Base-by-base conservation (phyloP, 2,113 vertebrate species). In the Turdus rufiventris region DNA sequence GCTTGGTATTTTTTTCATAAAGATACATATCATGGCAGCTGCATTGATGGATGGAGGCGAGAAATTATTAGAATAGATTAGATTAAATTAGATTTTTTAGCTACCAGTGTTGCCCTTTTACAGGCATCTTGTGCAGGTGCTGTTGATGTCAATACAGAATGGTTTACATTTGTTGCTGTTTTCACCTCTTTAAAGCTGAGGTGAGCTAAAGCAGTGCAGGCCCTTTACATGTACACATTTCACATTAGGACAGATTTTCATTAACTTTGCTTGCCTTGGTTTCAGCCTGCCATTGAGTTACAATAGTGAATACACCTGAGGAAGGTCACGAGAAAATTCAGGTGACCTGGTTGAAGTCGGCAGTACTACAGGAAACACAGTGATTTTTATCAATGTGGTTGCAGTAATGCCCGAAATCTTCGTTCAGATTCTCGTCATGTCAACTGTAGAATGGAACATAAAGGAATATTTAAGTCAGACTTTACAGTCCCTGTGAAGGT, bases 21-120 rank as follows among this genome's bases (percentile, higher is more conserved):
- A n/a, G 9, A n/a, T 51, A 19, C 0, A 0, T 66, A 56, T 38
- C 29, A 25, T 47, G 48, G 78, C 54, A 91, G 43, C 48, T 63
- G n/a, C 33, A 23, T 14, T 47, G 43, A 34, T 18, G 17, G 53
- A 42, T 42, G 89, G 73, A 85, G 38, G 12, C 47, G 72, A 76
- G 26, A 73, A 86, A 73, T 56, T 3, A 85, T 48, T 77, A 57
- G 56, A 87, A 67, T 70, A 86, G 45, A 38, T 38, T 38, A 38
- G 38, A 38, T 38, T 38, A 38, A 38, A 51, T 33, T 25, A 38
- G 9, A 8, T n/a, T 88, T 91, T 92, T 66, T 61, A 48, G 54
- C 38, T 60, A 23, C 17, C 18, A 14, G 3, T 36, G 7, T 82
- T 80, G 21, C 15, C 53, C n/a, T 61, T 83, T 80, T 45, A 61